Conservation (phyloP, 2,113 vertebrate genomes). For the Peromyscus leucopus region DNA sequence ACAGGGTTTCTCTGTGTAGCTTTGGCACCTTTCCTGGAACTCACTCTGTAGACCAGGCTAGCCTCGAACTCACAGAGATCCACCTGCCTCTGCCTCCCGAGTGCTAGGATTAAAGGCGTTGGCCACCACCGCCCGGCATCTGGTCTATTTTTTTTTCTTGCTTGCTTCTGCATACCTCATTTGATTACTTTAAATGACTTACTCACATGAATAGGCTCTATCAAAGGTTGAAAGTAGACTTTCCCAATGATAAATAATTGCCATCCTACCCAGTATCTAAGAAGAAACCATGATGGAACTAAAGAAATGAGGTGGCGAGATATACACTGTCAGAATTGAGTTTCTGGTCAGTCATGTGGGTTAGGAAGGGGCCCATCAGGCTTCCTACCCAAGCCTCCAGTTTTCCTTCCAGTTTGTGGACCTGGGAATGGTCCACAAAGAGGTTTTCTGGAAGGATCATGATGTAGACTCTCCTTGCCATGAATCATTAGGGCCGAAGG, state of each 20-base stretch:
- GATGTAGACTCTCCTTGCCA: background rate
- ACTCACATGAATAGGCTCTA: background rate
- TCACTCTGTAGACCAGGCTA: no score
- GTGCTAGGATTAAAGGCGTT: no score
- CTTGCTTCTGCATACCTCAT: background rate
- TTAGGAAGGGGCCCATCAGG: background rate
- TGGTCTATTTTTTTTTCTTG: background rate
- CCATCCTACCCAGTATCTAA: background rate
- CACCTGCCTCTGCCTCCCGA: no score
- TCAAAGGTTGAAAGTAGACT: background rate
- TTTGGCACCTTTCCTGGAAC: no score
- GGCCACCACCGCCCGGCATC: no score
- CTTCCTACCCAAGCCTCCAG: background rate
- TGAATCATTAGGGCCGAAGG: background rate
- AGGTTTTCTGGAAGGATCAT: background rate
- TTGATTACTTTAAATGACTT: constrained; percentile 52
- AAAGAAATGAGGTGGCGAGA: background rate
- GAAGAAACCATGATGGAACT: constrained; percentile 1
- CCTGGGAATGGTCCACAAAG: background rate
- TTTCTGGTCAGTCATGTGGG: background rate
- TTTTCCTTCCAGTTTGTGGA: no score
- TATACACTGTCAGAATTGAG: background rate
- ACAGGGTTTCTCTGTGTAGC: no score
- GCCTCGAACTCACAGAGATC: no score
- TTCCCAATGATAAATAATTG: constrained; percentile 33